phyloP scores from a whole-genome alignment of 2,113 vertebrate species.

The Atherinomorus stipes region DNA sequence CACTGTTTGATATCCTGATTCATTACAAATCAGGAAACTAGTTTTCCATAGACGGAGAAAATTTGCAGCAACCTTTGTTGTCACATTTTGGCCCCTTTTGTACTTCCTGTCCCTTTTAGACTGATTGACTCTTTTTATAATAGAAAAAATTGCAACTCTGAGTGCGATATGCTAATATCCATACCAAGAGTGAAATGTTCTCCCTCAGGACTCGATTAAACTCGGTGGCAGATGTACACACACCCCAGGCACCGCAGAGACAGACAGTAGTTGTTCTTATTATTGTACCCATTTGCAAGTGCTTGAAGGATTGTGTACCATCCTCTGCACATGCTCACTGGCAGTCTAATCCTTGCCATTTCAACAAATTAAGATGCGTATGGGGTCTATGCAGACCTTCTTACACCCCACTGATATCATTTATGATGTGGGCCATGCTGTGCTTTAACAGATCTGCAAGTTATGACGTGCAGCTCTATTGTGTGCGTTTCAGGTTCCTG shows the following conservation, averaged over 20 bases:
- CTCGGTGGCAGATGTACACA: no score
- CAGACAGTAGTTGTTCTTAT: neutral
- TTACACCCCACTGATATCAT: no score
- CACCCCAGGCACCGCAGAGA: no score
- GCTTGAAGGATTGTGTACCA: neutral
- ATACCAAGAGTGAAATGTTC: neutral
- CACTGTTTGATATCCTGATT: slow-evolving; percentile 48
- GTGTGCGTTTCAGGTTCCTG: no score
- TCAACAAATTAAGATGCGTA: no score
- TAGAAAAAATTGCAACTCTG: neutral
- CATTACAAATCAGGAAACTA: slow-evolving; percentile 32
- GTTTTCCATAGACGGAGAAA: slow-evolving; percentile 23
- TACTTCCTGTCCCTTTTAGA: neutral
- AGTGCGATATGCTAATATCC: slow-evolving; percentile 4
- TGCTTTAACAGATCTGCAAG: no score
- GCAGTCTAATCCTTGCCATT: no score
- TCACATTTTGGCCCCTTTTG: neutral
- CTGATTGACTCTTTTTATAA: slow-evolving; percentile 1
- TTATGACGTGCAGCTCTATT: no score
- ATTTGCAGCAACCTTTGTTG: slow-evolving; percentile 22
- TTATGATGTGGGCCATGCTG: no score
- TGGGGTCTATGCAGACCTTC: no score
- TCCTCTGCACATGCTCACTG: neutral
- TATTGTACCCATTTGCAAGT: neutral
- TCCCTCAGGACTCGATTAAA: slow-evolving; percentile 5